Conservation (phyloP, 2,888 invertebrate species). For the Taenaris catops region DNA sequence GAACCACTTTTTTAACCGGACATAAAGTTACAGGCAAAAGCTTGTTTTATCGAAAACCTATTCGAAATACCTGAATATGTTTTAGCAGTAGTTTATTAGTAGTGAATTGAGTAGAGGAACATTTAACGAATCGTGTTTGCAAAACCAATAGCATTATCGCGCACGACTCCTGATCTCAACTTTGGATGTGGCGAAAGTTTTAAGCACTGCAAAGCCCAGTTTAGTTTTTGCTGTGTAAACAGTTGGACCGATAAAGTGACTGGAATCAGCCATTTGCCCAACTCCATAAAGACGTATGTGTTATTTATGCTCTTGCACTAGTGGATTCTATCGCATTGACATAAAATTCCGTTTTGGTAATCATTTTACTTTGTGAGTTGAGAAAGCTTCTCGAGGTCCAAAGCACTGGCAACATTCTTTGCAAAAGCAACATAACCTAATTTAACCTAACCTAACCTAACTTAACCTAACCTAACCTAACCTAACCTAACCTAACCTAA, state of each 20-base stretch:
- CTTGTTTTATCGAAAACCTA: too few relatives aligned
- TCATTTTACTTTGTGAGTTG: too few relatives aligned
- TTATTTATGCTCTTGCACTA: background rate
- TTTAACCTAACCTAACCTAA: too few relatives aligned
- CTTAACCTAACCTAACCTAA: too few relatives aligned
- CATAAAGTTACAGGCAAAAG: too few relatives aligned
- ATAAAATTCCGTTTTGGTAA: background rate
- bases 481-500: too few relatives aligned
- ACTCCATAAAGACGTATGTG: slow-evolving; percentile 2
- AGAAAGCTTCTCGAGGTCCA: background rate
- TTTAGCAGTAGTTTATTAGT: slow-evolving; percentile 17
- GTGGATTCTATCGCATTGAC: background rate
- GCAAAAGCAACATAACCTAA: slow-evolving; percentile 24
- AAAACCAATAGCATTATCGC: slow-evolving; percentile 15
- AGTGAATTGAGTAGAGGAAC: slow-evolving; percentile 8
- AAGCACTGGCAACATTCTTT: slow-evolving; percentile 16
- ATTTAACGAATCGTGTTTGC: slow-evolving; percentile 17
- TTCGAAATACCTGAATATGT: too few relatives aligned
- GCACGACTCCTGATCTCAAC: slow-evolving; percentile 15
- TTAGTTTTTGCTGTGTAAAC: slow-evolving; percentile 26
- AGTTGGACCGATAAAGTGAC: slow-evolving; percentile 21
- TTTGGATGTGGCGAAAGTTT: slow-evolving; percentile 19
- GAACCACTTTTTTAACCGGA: too few relatives aligned
- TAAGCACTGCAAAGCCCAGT: slow-evolving; percentile 25
- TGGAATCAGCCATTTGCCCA: slow-evolving; percentile 9